Conservation (phyloP, 1,140 invertebrate species). For the Cotesia chilonis region DNA sequence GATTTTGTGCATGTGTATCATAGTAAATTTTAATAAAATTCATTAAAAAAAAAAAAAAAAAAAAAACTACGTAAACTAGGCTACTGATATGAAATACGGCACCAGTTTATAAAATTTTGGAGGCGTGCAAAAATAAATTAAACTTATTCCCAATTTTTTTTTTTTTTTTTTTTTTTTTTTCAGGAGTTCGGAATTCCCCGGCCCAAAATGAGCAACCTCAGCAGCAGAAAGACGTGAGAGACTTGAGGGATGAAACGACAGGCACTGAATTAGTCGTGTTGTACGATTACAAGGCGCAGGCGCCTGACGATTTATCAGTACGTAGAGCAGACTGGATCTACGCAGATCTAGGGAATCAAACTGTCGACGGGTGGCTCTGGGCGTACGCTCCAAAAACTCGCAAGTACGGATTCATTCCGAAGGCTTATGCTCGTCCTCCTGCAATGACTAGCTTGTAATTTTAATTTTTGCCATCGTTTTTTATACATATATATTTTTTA, state of each 20-base stretch:
- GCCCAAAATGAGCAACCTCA: constrained; percentile 49
- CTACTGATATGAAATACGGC: no score
- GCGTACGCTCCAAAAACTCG: constrained; percentile 91
- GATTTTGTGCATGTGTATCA: no score
- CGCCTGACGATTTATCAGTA: constrained; percentile 89
- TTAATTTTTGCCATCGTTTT: constrained; percentile 33
- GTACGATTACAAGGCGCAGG: constrained; percentile 95
- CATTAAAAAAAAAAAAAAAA: no score
- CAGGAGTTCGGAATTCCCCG: constrained; percentile 55
- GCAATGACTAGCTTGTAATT: constrained; percentile 85
- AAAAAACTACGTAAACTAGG: no score
- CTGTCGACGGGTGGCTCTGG: constrained; percentile 94
- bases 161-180: no score
- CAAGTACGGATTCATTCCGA: constrained; percentile 95
- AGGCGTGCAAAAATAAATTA: no score
- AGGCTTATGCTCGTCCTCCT: constrained; percentile 90
- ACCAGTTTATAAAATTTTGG: no score
- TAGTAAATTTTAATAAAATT: no score
- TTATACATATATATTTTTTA: constrained; percentile 34
- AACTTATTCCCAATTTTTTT: no score
- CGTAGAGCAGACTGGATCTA: constrained; percentile 93
- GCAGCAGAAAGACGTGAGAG: constrained; percentile 58
- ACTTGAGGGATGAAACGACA: constrained; percentile 62
- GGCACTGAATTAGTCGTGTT: constrained; percentile 92
- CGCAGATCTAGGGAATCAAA: constrained; percentile 91